Evolutionary conservation across 2,888 invertebrate species (phyloP).

Genomic region (Ophion ellenae): DNA sequence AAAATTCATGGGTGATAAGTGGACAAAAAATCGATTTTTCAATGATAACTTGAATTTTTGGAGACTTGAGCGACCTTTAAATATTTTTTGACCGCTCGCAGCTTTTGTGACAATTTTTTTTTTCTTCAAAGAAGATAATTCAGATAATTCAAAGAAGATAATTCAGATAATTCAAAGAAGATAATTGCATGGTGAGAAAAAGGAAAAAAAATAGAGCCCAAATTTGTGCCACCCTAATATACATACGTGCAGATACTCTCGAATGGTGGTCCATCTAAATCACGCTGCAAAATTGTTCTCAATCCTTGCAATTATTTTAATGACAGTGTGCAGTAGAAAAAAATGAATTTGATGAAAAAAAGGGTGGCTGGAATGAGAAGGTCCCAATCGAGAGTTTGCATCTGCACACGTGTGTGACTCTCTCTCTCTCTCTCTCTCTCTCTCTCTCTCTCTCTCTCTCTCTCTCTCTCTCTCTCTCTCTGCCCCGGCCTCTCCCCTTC

Average conservation of each 20-base stretch:
- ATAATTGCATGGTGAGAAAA: no score
- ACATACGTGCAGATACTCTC: not conserved
- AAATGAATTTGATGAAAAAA: constrained; percentile 29
- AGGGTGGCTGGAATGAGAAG: not conserved
- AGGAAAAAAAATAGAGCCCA: no score
- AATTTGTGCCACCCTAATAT: no score
- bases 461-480: not conserved
- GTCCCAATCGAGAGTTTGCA: constrained; percentile 24
- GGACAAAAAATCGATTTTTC: no score
- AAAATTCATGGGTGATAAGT: no score
- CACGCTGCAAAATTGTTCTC: not conserved
- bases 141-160: no score
- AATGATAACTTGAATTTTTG: no score
- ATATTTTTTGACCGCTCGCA: no score
- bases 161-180: no score
- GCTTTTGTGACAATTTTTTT: no score
- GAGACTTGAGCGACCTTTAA: no score
- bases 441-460: constrained; percentile 3
- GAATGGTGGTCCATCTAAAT: not conserved
- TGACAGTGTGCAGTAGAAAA: not conserved
- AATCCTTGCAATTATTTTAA: not conserved
- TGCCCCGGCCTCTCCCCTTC: not conserved
- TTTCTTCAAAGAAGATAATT: no score
- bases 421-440: not conserved
- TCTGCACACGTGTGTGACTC: constrained; percentile 11